Base-by-base conservation (phyloP, 1,140 invertebrate species). In the Psilanteris sp. region DNA sequence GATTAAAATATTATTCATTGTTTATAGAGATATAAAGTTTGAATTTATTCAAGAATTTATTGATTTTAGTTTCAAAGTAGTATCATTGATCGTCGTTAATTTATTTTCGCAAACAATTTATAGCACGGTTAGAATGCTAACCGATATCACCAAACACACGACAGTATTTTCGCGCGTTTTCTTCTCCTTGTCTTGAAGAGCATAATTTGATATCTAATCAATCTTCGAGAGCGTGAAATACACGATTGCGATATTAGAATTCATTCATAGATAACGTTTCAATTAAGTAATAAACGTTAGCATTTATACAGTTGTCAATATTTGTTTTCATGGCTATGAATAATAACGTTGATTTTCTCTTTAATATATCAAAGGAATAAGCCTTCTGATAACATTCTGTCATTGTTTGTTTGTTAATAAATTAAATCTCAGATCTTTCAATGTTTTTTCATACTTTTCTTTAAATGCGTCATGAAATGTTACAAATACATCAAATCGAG, bases 381-480 rank as follows among this genome's bases (percentile, higher is more conserved):
- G 5, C 15, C 8, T 2, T 1, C 2, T 32, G 15, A 48, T 48
- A 31, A 32, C 0, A n/a, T 11, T 20, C 10, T 22, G 8, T 22
- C 1, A 39, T 39, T 48, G 24, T 48, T 48, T 48, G 43, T 48
- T 7, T 32, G 16, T 48, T 11, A 32, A 10, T 32, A 31, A n/a
- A n/a, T n/a, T n/a, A 18, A 31, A 10, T 20, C 20, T 11, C 10
- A 20, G 36, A 20, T 13, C 26, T 29, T 44, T n/a, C 14, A 44
- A 13, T 24, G 24, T 24, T 41, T 13, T 10, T 22, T 41, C 20
- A n/a, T n/a, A n/a, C n/a, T n/a, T n/a, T n/a, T n/a, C n/a, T n/a
- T n/a, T n/a, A n/a, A n/a, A n/a, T n/a, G n/a, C n/a, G n/a, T n/a
- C n/a, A n/a, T n/a, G n/a, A n/a, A n/a, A n/a, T n/a, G n/a, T n/a